These are phyloP conservation scores for Drosophila sp. DNA, from an alignment of 1,140 invertebrate genomes.

Conservation along the genomic window DNA sequence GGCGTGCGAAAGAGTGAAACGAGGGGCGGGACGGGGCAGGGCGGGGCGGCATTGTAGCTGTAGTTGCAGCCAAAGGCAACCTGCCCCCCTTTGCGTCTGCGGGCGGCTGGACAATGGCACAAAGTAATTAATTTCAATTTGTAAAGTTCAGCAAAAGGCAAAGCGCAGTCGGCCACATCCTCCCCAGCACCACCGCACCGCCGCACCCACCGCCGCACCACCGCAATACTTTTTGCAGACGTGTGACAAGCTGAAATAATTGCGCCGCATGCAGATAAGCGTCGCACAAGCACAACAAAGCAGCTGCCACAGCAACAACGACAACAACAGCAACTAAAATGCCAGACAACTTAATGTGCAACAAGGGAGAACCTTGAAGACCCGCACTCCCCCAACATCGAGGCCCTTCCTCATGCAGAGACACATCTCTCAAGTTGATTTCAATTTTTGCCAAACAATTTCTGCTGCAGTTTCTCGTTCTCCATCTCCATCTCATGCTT, in stretches of 20 bases:
- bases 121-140: conserved; percentile 81
- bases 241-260: conserved; percentile 77
- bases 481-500: neutral
- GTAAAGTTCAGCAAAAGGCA: conserved; percentile 75
- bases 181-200: neutral
- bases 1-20: too few species aligned
- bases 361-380: conserved; percentile 33
- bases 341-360: conserved; percentile 75
- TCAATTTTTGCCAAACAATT: conserved; percentile 59
- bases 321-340: conserved; percentile 24
- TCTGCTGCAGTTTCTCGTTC: conserved; percentile 11
- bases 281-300: conserved; percentile 40
- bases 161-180: conserved; percentile 1
- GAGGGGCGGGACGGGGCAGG: neutral
- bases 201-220: neutral
- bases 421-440: conserved; percentile 49
- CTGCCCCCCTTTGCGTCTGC: neutral
- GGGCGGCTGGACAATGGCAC: conserved; percentile 47
- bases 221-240: conserved; percentile 35
- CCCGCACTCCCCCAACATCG: neutral
- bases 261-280: conserved; percentile 77
- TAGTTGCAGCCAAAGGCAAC: neutral
- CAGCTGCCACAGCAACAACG: conserved; percentile 44
- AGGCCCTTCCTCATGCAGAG: too few species aligned
- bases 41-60: neutral